phyloP scores from a whole-genome alignment of 2,113 vertebrate genomes.

The Megaceryle torquata region DNA sequence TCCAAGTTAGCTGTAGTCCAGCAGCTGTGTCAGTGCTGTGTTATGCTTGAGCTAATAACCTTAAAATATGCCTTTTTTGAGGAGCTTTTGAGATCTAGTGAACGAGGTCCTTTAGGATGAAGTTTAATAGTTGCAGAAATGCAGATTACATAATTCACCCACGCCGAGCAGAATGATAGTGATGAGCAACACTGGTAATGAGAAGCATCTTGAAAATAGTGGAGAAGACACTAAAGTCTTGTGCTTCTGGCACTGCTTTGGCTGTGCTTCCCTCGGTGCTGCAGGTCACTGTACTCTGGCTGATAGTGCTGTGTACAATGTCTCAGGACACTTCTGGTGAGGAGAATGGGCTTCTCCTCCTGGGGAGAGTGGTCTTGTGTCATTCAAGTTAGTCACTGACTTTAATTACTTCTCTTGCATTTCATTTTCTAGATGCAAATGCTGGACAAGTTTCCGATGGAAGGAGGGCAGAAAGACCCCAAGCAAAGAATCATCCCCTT shows the following conservation, averaged over 20 bases:
- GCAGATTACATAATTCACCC: not conserved
- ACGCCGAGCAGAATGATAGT: not conserved
- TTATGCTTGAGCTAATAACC: not conserved
- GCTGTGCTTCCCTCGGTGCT: not conserved
- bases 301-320: not conserved
- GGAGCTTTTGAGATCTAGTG: not conserved
- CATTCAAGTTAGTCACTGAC: not conserved
- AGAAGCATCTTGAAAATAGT: not conserved
- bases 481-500: conserved; percentile 98
- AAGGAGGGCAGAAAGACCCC: conserved; percentile 98
- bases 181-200: not conserved
- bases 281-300: not conserved
- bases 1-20: not conserved
- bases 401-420: not conserved
- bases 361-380: not conserved
- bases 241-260: not conserved
- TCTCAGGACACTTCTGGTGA: not conserved
- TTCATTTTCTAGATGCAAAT: conserved; percentile 89
- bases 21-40: not conserved
- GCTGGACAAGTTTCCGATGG: conserved; percentile 98
- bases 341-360: not conserved
- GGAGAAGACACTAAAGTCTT: not conserved
- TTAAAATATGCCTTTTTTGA: not conserved
- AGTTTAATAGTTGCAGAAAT: not conserved
- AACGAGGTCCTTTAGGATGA: not conserved